Base-by-base conservation (phyloP, 2,888 invertebrate species). In the Clistopyga incitator region DNA sequence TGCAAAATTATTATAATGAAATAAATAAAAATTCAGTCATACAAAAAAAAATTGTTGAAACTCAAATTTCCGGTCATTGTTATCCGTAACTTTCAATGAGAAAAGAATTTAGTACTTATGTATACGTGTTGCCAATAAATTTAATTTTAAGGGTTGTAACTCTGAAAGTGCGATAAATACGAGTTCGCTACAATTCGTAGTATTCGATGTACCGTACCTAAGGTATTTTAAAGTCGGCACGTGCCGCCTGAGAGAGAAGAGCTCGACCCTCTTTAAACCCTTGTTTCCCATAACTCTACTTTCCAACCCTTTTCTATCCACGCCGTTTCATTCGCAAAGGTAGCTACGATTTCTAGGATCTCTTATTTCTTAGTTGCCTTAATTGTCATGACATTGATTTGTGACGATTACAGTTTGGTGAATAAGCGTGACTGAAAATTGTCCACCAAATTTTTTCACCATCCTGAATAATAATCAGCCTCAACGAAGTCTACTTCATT, bases 361-460 rank as follows among this genome's bases (percentile, higher is more conserved):
- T 1, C 52, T 10, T 20, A 52, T 18, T 20, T 52, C 18, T 20
- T 52, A 18, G 52, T 20, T 8, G 52, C 52, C 18, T 6, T 18
- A 52, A 52, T 52, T 52, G 52, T 20, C 52, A 20, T 52, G 52
- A 52, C 52, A 52, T 52, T 52, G n/a, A 52, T 52, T 20, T 52
- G 18, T 18, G 8, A 52, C 52, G 52, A 20, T 52, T 52, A 20
- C 18, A 52, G 20, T 20, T 52, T 4, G 6, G 20, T 1, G 18
- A 52, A 2, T 52, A 20, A 52, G 20, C n/a, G 47, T 47, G 2
- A 1, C n/a, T 47, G 47, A 15, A 47, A 47, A 47, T 47, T 47
- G 47, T 6, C 13, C 45, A 13, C 13, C 13, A 34, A 34, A 34
- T 38, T 38, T 38, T 38, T 38, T 38, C 6, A 38, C 34, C 34